Evolutionary conservation across 2,113 vertebrate genomes (phyloP), one percentile per base, ranked within the genome.

Genomic region (Labeo rohita): DNA sequence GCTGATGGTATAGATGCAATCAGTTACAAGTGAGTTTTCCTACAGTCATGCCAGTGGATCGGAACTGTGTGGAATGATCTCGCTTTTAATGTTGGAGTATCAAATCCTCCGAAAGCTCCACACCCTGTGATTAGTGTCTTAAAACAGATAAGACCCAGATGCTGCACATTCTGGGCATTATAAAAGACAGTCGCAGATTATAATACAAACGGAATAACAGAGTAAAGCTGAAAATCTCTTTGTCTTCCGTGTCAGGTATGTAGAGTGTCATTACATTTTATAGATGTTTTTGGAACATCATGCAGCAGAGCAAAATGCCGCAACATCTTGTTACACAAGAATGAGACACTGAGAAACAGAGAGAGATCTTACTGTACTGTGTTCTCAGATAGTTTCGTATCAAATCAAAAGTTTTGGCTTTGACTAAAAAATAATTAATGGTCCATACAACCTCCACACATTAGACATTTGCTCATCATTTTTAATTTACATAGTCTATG

Each of bases 141-240:
- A 65, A 65, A 45, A 80, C 59, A 80, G 78, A 49, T 65, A 80
- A 65, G 43, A 80, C 59, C 78, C 59, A 80, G 78, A 80, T 80
- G 78, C 43, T 65, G 56, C 43, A 80, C 59, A 80, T 65, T 28
- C 78, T 59, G 2, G 56, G 11, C 59, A 80, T 65, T 47, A 65
- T 47, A 80, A 47, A 80, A 63, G 56, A 28, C 43, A 78, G 28
- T 56, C 34, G 6, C 76, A 80, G 77, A 80, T 36, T 45, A 45
- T 16, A 80, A 47, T 45, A 80, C 5, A 79, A 79, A 39, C 28
- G 5, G 10, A 13, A 59, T n/a, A 76, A 52, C 74, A 12, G 15
- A 52, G 49, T 18, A 23, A 28, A 75, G 28, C 4, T 23, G 16
- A 39, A 78, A 80, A 12, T 5, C 39, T 73, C 8, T 21, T 45